Percentiles rank a stretch among this genome's conserved stretches.
Conservation (phyloP, 2,113 vertebrate genomes). For the Periophthalmodon schlosseri region DNA sequence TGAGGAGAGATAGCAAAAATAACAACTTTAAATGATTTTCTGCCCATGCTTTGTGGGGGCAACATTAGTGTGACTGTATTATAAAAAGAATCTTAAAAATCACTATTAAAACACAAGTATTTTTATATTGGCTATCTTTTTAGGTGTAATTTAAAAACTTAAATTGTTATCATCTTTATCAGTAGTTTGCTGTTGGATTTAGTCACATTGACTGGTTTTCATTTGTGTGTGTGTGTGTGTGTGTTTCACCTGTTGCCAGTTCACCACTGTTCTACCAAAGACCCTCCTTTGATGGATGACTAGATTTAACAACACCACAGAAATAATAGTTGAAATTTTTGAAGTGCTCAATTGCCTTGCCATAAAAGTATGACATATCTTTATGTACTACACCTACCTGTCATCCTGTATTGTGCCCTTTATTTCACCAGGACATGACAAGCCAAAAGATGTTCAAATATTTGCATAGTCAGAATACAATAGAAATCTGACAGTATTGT, state of each 20-base stretch:
- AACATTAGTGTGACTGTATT: background rate
- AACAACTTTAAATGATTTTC: background rate
- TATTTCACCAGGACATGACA: background rate
- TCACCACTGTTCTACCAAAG: background rate
- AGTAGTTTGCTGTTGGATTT: background rate
- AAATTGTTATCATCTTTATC: background rate
- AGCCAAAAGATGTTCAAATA: background rate
- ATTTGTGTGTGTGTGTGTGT: no score
- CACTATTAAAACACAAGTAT: no score
- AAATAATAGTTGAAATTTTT: no score
- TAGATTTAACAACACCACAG: no score
- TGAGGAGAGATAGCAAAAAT: background rate
- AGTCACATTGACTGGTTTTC: background rate
- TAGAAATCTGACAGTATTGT: slow-evolving; percentile 1
- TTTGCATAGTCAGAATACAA: background rate
- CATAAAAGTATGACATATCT: no score
- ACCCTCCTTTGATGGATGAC: background rate
- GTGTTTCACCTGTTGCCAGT: no score
- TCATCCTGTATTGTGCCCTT: background rate
- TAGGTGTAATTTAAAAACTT: background rate
- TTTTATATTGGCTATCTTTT: background rate
- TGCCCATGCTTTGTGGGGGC: background rate
- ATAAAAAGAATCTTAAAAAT: no score
- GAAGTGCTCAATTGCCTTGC: no score
- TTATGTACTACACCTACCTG: background rate